phyloP scores from a whole-genome alignment of 64 coral and sea anemone species.

The Actinia equina region DNA sequence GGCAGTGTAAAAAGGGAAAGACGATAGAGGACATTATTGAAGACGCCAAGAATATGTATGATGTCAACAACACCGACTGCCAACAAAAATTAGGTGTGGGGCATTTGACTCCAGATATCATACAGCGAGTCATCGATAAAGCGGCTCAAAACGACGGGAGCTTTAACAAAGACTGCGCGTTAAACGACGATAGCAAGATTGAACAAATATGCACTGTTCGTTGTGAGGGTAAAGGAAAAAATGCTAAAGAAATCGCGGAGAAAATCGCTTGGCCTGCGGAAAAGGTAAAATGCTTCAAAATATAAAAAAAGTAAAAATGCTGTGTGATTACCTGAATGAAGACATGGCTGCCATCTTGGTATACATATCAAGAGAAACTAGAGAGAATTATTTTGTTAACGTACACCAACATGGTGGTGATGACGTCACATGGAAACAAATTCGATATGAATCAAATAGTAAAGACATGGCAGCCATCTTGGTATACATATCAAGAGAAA shows the following conservation, averaged over 20 bases:
- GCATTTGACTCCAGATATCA: background rate
- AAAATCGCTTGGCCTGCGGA: background rate
- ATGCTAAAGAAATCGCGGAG: background rate
- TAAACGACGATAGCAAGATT: background rate
- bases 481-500: too few species aligned
- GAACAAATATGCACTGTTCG: background rate
- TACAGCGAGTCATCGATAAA: background rate
- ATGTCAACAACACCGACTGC: background rate
- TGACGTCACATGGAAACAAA: too few species aligned
- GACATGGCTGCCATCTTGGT: too few species aligned
- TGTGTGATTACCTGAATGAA: too few species aligned
- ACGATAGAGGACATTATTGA: background rate
- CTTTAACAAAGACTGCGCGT: background rate
- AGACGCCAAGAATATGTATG: background rate
- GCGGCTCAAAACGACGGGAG: background rate
- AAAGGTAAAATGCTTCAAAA: background rate
- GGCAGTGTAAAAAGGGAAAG: background rate
- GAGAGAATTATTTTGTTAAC: too few species aligned
- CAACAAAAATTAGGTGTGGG: background rate
- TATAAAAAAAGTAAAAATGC: too few species aligned
- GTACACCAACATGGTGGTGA: too few species aligned
- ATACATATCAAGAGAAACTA: too few species aligned
- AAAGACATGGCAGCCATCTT: too few species aligned
- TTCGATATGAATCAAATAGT: too few species aligned
- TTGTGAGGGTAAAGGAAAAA: background rate